Conservation (phyloP, 1,140 invertebrate species). For the Caenorhabditis tropicalis region DNA sequence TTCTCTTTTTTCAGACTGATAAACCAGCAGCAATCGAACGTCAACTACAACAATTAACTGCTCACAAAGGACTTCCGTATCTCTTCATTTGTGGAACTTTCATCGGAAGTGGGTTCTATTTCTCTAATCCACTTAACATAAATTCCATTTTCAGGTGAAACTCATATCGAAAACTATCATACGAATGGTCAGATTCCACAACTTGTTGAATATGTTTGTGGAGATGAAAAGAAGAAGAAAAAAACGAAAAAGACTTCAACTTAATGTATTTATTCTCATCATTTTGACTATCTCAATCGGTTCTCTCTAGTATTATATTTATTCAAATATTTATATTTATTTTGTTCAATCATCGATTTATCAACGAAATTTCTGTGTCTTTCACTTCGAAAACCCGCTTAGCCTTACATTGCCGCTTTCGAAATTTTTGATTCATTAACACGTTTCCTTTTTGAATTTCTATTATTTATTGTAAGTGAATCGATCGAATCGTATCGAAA, state of each 20-base stretch:
- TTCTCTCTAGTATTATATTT: constrained; percentile 39
- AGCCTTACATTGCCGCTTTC: constrained; percentile 40
- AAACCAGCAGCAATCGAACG: constrained; percentile 62
- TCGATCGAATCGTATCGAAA: constrained; percentile 28
- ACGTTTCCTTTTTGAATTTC: background rate
- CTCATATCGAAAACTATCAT: constrained; percentile 71
- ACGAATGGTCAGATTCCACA: constrained; percentile 65
- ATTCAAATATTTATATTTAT: background rate
- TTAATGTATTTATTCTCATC: background rate
- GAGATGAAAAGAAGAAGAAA: constrained; percentile 64
- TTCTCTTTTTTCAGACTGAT: constrained; percentile 58
- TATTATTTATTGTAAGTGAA: background rate
- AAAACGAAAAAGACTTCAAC: constrained; percentile 44
- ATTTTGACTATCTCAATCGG: background rate
- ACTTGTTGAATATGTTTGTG: constrained; percentile 70
- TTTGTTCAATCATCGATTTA: background rate
- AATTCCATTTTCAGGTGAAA: constrained; percentile 51
- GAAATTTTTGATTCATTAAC: background rate
- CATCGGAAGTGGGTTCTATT: constrained; percentile 65
- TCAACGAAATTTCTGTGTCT: background rate
- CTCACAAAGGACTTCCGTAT: constrained; percentile 69
- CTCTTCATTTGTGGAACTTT: constrained; percentile 72
- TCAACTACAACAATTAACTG: constrained; percentile 68
- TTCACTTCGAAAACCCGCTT: constrained; percentile 32
- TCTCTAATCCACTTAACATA: background rate